Evolutionary conservation across 2,797 vertebrate genomes (phyloP), one percentile per base, ranked within the genome.

Genomic region (Chelon labrosus): DNA sequence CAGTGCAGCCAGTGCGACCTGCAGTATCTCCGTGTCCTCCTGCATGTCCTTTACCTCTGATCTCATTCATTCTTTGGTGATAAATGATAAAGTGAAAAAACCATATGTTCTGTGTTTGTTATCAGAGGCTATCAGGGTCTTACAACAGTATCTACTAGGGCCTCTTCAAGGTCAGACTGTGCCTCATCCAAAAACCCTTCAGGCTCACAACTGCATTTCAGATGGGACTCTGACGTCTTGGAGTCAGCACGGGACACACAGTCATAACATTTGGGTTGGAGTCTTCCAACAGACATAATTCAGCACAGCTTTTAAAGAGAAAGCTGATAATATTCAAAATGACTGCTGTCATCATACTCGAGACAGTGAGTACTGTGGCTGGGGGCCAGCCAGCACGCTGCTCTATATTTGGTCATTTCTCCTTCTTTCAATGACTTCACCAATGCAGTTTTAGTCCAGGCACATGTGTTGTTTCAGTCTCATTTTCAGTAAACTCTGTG

Each of bases 401-500:
- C 78, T 80, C 88, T 88, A 90, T 86, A 89, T 93, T 90, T 89
- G 89, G 85, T 83, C 35, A 88, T 88, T 80, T 89, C 71, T 84
- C 44, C 57, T 12, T 14, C 22, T 70, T 77, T 19, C 71, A 75
- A 41, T 87, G 80, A 90, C 82, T 87, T 88, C 84, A 88, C 75
- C 72, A 2, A 19, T 62, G 79, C 65, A 80, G 58, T 89, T 90
- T 90, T 59, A 77, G 68, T 57, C 44, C 22, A 53, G 74, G 73
- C 71, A 64, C 20, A 49, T 82, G 87, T 91, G 91, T 93, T 91
- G 91, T 93, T 95, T 93, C 89, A 90, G 91, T 92, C 91, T 94
- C 91, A 92, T 94, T 94, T 93, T 88, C 86, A 93, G 91, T 85
- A 74, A 89, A 90, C 86, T 84, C 91, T 94, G 91, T 94, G 94